Percentiles rank a stretch among this genome's conserved stretches.
phyloP scores from a whole-genome alignment of 1,140 invertebrate genomes.

The Metopolophium dirhodum region DNA sequence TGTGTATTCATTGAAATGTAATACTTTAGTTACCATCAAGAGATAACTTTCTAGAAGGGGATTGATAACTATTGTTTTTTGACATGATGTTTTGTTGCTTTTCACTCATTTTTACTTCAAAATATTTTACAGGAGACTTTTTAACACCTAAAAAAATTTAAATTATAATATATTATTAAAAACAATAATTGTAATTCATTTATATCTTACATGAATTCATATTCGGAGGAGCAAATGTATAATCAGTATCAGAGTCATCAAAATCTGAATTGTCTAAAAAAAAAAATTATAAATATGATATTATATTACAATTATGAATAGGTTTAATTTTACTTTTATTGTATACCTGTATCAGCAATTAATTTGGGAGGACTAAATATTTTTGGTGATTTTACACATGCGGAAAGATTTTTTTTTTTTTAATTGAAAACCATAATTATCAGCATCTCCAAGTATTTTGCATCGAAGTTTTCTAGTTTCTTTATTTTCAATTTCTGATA shows the following conservation, averaged over 20 bases:
- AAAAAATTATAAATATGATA: neutral
- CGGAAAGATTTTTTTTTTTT: neutral
- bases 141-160: neutral
- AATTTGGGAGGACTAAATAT: neutral
- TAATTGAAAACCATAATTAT: neutral
- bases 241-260: neutral
- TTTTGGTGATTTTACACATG: neutral
- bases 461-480: neutral
- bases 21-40: neutral
- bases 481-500: constrained; percentile 6
- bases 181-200: too few relatives aligned
- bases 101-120: neutral
- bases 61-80: neutral
- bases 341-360: neutral
- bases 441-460: neutral
- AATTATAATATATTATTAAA: too few relatives aligned
- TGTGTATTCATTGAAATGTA: neutral
- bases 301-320: neutral
- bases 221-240: neutral
- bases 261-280: neutral
- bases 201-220: neutral
- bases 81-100: neutral
- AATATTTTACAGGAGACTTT: neutral
- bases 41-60: neutral
- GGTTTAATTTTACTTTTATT: neutral